phyloP scores from a whole-genome alignment of 1,140 invertebrate species.

The Sarcophaga peregrina region DNA sequence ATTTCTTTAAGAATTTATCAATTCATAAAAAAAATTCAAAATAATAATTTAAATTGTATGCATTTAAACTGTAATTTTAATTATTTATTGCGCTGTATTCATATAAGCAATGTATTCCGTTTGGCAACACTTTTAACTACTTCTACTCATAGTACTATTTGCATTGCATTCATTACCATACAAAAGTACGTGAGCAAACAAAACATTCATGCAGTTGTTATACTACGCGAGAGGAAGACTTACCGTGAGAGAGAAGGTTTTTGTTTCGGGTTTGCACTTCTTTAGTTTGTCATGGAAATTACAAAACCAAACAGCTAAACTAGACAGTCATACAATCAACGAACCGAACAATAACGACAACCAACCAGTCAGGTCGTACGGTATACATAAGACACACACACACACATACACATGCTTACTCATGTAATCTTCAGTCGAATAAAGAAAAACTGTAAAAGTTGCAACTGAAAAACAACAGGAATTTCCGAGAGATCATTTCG shows the following conservation, averaged over 20 bases:
- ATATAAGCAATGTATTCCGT: neutral
- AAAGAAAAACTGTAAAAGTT: conserved; percentile 1
- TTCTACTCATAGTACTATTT: neutral
- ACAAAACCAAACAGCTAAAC: conserved; percentile 9
- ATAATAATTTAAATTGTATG: too few species aligned
- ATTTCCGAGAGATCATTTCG: conserved; percentile 9
- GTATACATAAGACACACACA: neutral
- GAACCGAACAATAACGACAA: neutral
- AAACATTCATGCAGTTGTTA: neutral
- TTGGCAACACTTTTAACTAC: neutral
- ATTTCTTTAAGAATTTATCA: too few species aligned
- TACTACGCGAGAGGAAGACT: neutral
- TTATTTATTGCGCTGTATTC: too few species aligned
- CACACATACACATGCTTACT: neutral
- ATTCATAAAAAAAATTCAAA: too few species aligned
- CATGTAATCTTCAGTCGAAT: neutral
- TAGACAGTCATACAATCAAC: neutral
- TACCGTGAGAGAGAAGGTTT: neutral
- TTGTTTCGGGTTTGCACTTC: neutral
- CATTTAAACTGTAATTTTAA: too few species aligned
- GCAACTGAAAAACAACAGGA: neutral
- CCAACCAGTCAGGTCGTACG: neutral
- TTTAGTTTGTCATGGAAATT: neutral
- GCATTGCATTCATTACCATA: neutral
- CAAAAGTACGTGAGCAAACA: neutral